Conservation (phyloP, 1,140 invertebrate genomes). For the Bombus fervidus region DNA sequence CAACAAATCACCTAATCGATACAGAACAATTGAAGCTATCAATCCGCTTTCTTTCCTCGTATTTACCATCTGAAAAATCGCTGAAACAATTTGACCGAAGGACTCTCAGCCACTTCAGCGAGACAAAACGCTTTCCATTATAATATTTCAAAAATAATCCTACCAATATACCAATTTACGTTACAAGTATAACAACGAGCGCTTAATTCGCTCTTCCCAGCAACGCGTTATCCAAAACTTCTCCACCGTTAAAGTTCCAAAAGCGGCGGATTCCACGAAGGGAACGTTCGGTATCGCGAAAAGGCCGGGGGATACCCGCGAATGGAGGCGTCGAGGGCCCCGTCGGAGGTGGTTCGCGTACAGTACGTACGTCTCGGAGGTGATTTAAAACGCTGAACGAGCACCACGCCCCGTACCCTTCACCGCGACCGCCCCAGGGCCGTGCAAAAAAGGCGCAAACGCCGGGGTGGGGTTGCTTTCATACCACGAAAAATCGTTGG, state of each 20-base stretch:
- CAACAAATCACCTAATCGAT: too few species aligned
- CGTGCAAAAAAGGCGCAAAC: conserved; percentile 64
- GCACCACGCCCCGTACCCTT: conserved; percentile 55
- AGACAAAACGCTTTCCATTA: too few species aligned
- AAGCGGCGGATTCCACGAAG: background rate
- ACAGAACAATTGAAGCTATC: too few species aligned
- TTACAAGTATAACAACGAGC: too few species aligned
- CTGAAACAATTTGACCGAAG: too few species aligned
- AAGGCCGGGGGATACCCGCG: conserved; percentile 20
- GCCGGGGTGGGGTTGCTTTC: conserved; percentile 48
- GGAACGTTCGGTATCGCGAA: background rate
- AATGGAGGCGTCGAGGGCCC: conserved; percentile 58
- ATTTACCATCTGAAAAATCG: too few species aligned
- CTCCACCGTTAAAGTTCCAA: background rate
- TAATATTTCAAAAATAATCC: too few species aligned
- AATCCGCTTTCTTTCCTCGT: too few species aligned
- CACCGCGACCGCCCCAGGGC: conserved; percentile 60
- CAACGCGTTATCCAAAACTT: too few species aligned
- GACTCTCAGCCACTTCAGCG: too few species aligned
- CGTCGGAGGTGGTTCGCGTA: conserved; percentile 63
- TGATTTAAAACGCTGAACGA: conserved; percentile 77
- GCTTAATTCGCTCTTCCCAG: too few species aligned
- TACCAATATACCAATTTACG: too few species aligned
- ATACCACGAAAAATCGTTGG: conserved; percentile 72
- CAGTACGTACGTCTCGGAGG: conserved; percentile 63